Percentiles rank a stretch among this genome's conserved stretches.
phyloP scores from a whole-genome alignment of 2,888 invertebrate species.

The Cheilosia scutellata region DNA sequence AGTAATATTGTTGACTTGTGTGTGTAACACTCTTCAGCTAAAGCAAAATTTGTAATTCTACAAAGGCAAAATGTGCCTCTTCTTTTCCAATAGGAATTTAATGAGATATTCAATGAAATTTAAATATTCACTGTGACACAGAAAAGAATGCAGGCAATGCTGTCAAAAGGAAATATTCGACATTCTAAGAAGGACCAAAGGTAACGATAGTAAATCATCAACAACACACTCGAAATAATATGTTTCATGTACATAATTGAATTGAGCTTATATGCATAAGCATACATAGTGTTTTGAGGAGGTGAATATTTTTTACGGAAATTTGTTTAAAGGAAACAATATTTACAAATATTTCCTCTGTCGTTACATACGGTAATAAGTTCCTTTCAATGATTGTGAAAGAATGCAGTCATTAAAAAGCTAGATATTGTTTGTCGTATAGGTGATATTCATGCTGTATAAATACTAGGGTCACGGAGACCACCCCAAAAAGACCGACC shows the following conservation, averaged over 20 bases:
- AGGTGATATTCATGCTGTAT: too few species aligned
- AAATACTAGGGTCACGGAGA: too few species aligned
- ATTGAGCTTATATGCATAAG: not conserved
- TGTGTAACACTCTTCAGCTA: constrained; percentile 28
- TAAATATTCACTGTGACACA: constrained; percentile 52
- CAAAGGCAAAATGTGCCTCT: constrained; percentile 13
- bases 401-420: too few species aligned
- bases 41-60: constrained; percentile 35
- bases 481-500: too few species aligned
- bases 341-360: too few species aligned
- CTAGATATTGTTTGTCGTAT: too few species aligned
- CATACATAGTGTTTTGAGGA: not conserved
- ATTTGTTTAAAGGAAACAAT: not conserved
- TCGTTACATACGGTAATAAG: too few species aligned
- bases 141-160: constrained; percentile 6
- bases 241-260: not conserved
- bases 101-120: constrained; percentile 56
- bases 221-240: not conserved
- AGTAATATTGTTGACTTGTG: constrained; percentile 26
- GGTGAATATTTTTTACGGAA: not conserved
- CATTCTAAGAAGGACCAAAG: not conserved
- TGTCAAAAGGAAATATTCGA: constrained; percentile 28
- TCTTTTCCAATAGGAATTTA: constrained; percentile 29
- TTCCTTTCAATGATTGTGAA: too few species aligned
- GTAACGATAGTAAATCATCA: not conserved